Evolutionary conservation across 2,888 invertebrate genomes (phyloP).

Genomic region (Ectemnius cavifrons): DNA sequence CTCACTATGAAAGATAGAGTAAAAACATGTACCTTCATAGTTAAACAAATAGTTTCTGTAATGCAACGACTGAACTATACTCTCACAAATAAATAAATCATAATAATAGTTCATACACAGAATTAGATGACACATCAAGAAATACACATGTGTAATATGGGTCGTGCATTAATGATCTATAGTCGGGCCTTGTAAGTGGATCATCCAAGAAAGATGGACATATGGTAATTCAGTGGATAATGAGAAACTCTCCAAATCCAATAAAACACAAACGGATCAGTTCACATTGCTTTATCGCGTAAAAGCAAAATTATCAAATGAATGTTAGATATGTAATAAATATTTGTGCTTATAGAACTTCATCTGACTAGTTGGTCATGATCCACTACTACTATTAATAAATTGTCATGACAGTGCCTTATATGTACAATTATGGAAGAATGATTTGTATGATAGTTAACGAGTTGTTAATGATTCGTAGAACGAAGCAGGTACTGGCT

Average conservation of each 20-base stretch:
- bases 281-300: slow-evolving; percentile 40
- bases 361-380: slow-evolving; percentile 75
- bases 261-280: slow-evolving; percentile 26
- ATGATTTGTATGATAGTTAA: slow-evolving; percentile 56
- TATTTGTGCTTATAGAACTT: slow-evolving; percentile 75
- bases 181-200: slow-evolving; percentile 49
- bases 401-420: slow-evolving; percentile 73
- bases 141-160: slow-evolving; percentile 33
- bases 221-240: slow-evolving; percentile 25
- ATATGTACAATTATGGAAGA: slow-evolving; percentile 70
- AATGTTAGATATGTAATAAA: slow-evolving; percentile 58
- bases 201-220: slow-evolving; percentile 48
- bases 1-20: no score
- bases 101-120: slow-evolving; percentile 22
- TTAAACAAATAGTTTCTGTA: no score
- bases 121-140: slow-evolving; percentile 34
- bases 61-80: no score
- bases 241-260: slow-evolving; percentile 18
- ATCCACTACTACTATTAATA: slow-evolving; percentile 67
- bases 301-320: slow-evolving; percentile 45
- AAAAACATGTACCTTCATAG: no score
- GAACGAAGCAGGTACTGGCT: slow-evolving; percentile 59
- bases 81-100: slow-evolving; percentile 12
- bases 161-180: slow-evolving; percentile 48
- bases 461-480: slow-evolving; percentile 51